These are phyloP conservation scores for Arctocebus calabarensis DNA, from an alignment of 2,797 vertebrate species.

Conservation along the genomic window DNA sequence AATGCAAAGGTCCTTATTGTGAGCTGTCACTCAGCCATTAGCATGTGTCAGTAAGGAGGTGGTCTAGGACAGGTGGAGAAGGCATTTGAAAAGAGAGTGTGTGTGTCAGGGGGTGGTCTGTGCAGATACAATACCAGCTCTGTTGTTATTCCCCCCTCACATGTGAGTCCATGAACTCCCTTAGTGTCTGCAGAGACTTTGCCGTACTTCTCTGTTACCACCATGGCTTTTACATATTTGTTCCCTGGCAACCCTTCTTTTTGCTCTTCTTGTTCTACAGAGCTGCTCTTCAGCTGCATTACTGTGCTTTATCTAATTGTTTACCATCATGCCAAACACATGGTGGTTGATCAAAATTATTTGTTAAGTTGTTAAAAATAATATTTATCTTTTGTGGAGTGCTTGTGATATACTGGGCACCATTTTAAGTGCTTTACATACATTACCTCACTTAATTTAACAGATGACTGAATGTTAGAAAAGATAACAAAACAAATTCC, in stretches of 20 bases:
- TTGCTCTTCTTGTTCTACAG: not conserved
- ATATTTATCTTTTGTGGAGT: not conserved
- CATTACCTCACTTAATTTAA: constrained; percentile 36
- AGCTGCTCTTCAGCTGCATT: not conserved
- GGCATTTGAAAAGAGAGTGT: not conserved
- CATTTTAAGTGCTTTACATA: constrained; percentile 22
- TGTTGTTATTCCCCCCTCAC: not conserved
- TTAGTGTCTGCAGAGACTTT: not conserved
- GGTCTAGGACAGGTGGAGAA: not conserved
- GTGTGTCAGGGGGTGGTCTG: too few species aligned
- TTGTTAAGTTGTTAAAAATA: constrained; percentile 34
- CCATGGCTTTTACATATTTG: not conserved
- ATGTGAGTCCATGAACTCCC: not conserved
- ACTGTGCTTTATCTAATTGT: not conserved
- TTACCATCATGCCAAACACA: not conserved
- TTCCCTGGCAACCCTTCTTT: not conserved
- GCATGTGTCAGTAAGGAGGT: not conserved
- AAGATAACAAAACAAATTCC: constrained; percentile 6
- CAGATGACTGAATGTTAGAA: not conserved
- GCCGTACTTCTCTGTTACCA: not conserved
- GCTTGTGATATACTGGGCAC: not conserved
- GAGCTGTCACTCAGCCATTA: not conserved
- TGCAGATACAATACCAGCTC: not conserved
- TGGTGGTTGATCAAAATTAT: not conserved
- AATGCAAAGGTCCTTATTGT: not conserved